Evolutionary conservation across 2,113 vertebrate species (phyloP).

Genomic region (Cromileptes altivelis): DNA sequence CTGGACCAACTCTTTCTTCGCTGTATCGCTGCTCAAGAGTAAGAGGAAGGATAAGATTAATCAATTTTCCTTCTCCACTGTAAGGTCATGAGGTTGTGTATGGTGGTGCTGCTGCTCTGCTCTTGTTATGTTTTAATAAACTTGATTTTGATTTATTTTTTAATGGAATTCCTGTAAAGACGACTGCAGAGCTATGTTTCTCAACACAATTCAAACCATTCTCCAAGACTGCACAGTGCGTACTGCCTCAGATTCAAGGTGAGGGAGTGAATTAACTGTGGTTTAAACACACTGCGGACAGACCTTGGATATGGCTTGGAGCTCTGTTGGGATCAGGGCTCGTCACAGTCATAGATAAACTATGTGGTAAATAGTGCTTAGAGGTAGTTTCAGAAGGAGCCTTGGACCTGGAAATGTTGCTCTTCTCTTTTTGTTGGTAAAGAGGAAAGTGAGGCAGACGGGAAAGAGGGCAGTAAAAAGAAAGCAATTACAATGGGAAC

Average conservation of each 20-base stretch:
- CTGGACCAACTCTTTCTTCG: constrained; percentile 14
- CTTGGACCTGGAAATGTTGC: constrained; percentile 38
- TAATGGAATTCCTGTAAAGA: not conserved
- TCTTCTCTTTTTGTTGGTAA: constrained; percentile 49
- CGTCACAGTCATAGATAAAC: constrained; percentile 35
- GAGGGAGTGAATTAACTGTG: constrained; percentile 20
- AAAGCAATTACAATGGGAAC: constrained; percentile 69
- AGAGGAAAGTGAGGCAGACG: constrained; percentile 50
- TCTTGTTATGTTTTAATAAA: constrained; percentile 24
- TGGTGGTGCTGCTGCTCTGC: constrained; percentile 1
- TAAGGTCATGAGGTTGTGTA: constrained; percentile 20
- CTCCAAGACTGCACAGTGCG: not conserved
- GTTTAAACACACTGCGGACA: constrained; percentile 21
- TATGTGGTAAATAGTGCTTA: constrained; percentile 34
- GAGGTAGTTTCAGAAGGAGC: constrained; percentile 42
- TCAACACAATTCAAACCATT: not conserved
- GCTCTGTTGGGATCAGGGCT: constrained; percentile 11
- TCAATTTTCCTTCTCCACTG: constrained; percentile 6
- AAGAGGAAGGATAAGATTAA: constrained; percentile 21
- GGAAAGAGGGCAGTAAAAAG: constrained; percentile 51
- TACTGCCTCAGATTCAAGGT: constrained; percentile 8
- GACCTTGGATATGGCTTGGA: constrained; percentile 33
- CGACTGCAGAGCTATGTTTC: not conserved
- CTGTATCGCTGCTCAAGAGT: not conserved
- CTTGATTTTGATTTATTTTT: not conserved